These are phyloP conservation scores for Coranthus polyacanthus DNA, from an alignment of 2,797 vertebrate genomes.

Conservation along the genomic window DNA sequence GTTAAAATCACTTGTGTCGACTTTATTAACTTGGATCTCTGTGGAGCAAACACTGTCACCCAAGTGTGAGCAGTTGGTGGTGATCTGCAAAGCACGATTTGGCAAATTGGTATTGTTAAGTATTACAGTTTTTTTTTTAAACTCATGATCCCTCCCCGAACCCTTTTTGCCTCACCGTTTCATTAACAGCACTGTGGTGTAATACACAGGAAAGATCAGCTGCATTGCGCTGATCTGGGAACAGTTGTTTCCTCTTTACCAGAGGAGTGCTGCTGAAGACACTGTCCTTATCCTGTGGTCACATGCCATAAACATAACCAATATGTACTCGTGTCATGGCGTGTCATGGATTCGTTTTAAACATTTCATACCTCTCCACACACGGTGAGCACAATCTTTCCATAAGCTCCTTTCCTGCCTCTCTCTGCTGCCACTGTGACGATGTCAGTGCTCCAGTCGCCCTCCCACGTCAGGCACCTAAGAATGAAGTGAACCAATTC, in stretches of 20 bases:
- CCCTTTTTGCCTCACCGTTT: constrained; percentile 65
- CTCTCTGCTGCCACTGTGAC: constrained; percentile 80
- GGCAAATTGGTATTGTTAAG: background rate
- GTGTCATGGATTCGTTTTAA: background rate
- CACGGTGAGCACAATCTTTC: constrained; percentile 88
- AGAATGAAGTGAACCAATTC: too few species aligned
- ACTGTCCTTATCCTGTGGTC: constrained; percentile 56
- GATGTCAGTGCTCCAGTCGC: constrained; percentile 86
- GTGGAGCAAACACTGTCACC: constrained; percentile 66
- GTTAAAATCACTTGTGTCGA: constrained; percentile 54
- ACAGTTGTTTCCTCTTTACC: constrained; percentile 61
- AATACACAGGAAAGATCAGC: constrained; percentile 63
- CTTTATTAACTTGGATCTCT: constrained; percentile 75
- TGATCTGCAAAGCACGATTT: constrained; percentile 58
- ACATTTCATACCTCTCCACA: constrained; percentile 80
- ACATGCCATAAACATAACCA: background rate
- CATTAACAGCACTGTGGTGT: constrained; percentile 59
- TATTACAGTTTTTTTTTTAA: too few species aligned
- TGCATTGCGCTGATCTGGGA: constrained; percentile 45
- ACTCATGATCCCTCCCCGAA: too few species aligned
- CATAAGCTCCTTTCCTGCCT: constrained; percentile 83
- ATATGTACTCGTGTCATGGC: background rate
- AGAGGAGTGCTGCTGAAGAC: constrained; percentile 77
- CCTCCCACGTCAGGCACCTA: constrained; percentile 92
- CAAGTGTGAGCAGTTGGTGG: constrained; percentile 63